Conservation (phyloP, 2,113 vertebrate genomes). For the Nymphicus hollandicus region DNA sequence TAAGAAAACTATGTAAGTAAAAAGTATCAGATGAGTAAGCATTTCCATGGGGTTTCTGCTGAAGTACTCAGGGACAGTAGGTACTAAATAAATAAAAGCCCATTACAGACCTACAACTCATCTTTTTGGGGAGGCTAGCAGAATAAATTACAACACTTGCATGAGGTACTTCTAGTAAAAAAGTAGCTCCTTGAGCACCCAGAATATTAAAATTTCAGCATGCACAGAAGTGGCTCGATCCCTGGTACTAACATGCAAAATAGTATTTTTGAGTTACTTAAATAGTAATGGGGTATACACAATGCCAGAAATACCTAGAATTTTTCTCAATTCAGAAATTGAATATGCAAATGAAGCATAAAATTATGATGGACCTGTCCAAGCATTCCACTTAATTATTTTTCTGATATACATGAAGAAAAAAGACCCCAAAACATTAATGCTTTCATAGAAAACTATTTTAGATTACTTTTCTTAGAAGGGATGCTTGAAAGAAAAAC, state of each 20-base stretch:
- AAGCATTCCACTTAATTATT: neutral
- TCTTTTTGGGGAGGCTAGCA: neutral
- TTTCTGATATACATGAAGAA: neutral
- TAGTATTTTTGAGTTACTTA: neutral
- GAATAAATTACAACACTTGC: neutral
- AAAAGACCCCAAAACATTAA: neutral
- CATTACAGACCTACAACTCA: neutral
- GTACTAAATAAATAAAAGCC: neutral
- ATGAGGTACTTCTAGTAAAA: neutral
- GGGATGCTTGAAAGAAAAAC: neutral
- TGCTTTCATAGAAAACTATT: neutral
- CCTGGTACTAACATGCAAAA: neutral
- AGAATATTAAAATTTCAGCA: neutral
- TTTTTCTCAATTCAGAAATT: neutral
- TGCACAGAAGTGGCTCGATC: neutral
- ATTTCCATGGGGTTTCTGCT: neutral
- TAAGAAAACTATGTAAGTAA: neutral
- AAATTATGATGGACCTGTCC: neutral
- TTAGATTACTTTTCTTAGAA: neutral
- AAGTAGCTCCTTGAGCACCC: neutral
- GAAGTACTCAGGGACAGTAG: neutral
- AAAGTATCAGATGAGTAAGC: neutral
- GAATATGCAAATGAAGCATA: neutral
- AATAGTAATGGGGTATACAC: neutral
- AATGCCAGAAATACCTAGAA: neutral